Percentiles rank a stretch among this genome's conserved stretches.
These are phyloP conservation scores for Sipha maydis DNA, from an alignment of 2,888 invertebrate species.

Conservation along the genomic window DNA sequence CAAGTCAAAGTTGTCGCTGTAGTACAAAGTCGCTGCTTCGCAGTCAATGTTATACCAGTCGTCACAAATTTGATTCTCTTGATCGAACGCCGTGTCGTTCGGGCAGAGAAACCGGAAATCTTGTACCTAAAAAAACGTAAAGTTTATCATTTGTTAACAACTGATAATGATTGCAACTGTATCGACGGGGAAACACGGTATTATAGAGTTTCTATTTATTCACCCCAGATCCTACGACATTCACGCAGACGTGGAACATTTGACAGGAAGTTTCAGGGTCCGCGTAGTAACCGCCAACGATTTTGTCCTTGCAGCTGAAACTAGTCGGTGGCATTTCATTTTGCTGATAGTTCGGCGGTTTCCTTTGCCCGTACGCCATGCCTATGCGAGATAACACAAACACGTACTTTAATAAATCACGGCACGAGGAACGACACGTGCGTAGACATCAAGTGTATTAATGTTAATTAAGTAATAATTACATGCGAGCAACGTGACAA, in stretches of 20 bases:
- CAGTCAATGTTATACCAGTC: slow-evolving; percentile 92
- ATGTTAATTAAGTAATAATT: slow-evolving; percentile 17
- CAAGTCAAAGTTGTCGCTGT: slow-evolving; percentile 87
- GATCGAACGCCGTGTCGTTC: slow-evolving; percentile 90
- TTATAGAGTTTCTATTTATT: slow-evolving; percentile 48
- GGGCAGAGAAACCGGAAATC: slow-evolving; percentile 90
- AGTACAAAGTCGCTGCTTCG: slow-evolving; percentile 81
- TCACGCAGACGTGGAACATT: slow-evolving; percentile 88
- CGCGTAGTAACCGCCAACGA: slow-evolving; percentile 86
- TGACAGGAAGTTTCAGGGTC: slow-evolving; percentile 86
- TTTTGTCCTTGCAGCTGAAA: slow-evolving; percentile 85
- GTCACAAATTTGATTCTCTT: slow-evolving; percentile 91
- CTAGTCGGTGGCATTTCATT: slow-evolving; percentile 79
- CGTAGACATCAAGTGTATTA: too few relatives aligned
- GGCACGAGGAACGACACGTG: neutral
- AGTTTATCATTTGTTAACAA: neutral
- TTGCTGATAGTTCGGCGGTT: slow-evolving; percentile 69
- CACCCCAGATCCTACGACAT: slow-evolving; percentile 75
- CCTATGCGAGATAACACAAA: neutral
- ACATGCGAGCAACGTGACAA: slow-evolving; percentile 45
- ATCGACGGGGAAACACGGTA: neutral
- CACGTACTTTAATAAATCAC: too few relatives aligned
- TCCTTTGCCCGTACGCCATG: slow-evolving; percentile 67
- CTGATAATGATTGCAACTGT: neutral
- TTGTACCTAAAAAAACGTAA: slow-evolving; percentile 71